Conservation (phyloP, 2,797 vertebrate species). For the Potorous gilbertii region DNA sequence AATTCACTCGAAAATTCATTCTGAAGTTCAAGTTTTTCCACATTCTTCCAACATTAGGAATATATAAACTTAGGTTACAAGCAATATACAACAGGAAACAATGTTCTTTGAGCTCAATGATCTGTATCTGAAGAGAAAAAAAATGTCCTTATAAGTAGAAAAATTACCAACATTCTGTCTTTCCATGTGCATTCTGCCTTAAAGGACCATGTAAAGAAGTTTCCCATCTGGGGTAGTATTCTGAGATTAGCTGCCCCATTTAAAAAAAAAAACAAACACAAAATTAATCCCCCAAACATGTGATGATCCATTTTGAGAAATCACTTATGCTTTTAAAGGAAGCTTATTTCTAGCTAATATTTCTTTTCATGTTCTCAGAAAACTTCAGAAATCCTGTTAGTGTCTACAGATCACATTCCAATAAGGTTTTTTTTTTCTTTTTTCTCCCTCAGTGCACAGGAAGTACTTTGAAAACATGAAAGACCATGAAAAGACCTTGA, state of each 20-base stretch:
- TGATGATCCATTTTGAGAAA: not conserved
- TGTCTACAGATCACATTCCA: not conserved
- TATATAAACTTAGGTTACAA: slow-evolving; percentile 8
- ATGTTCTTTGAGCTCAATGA: not conserved
- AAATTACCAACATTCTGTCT: not conserved
- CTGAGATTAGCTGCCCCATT: not conserved
- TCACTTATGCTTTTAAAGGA: not conserved
- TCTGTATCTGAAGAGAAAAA: not conserved
- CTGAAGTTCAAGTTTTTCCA: not conserved
- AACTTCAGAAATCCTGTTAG: not conserved
- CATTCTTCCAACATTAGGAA: not conserved
- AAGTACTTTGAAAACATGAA: not conserved
- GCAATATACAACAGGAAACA: not conserved
- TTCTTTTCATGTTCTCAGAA: slow-evolving; percentile 3
- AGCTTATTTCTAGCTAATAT: not conserved
- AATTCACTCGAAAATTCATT: not conserved
- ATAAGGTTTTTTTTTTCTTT: not conserved
- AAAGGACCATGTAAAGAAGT: not conserved
- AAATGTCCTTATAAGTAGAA: not conserved
- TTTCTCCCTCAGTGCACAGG: not conserved
- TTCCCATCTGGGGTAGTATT: not conserved
- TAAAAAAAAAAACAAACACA: not conserved
- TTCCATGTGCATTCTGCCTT: not conserved
- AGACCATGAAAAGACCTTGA: not conserved
- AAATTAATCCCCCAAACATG: not conserved